Evolutionary conservation across 2,888 invertebrate genomes (phyloP), one percentile per base, ranked within the genome.

Genomic region (Acanthosepion pharaonis): DNA sequence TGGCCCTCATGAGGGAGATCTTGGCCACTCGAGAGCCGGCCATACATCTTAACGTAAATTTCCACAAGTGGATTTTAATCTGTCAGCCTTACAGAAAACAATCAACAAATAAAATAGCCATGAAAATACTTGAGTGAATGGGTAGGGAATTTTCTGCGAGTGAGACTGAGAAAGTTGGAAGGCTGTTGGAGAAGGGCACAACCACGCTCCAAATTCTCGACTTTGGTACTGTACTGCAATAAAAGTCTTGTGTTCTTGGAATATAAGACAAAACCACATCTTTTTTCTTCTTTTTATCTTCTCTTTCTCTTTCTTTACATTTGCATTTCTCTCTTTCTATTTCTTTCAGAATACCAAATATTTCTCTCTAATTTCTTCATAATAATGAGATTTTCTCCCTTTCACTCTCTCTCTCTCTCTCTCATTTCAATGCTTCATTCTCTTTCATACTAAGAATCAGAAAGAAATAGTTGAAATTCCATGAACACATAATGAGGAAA

Each of bases 21-120:
- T 18, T 78, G 78, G 15, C 78, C 78, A 78, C 78, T 78, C 4
- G 78, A 78, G 78, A 78, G 78, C n/a, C 15, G 78, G 78, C n/a
- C 78, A 78, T 78, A 78, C n/a, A 78, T 78, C 78, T 78, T 78
- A 33, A 0, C 3, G n/a, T 18, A 78, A 33, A 78, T n/a, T 78
- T 78, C 78, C 78, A 78, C 78, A n/a, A 78, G 78, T 78, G 78
- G 78, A 78, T 78, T 78, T 78, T 78, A n/a, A 33, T 78, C n/a
- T 78, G 33, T 78, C 78, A 11, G n/a, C 78, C 11, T n/a, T 15
- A n/a, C n/a, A 11, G n/a, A 78, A 78, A 78, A 78, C 78, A n/a
- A 78, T 78, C 78, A 78, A 78, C 78, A 78, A 78, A 78, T n/a
- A 78, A 78, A 78, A 15, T 78, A 33, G 15, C 78, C 78, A 33